Percentiles rank a stretch among this genome's conserved stretches.
phyloP scores from a whole-genome alignment of 2,113 vertebrate genomes.

The Zosterops japonicus region DNA sequence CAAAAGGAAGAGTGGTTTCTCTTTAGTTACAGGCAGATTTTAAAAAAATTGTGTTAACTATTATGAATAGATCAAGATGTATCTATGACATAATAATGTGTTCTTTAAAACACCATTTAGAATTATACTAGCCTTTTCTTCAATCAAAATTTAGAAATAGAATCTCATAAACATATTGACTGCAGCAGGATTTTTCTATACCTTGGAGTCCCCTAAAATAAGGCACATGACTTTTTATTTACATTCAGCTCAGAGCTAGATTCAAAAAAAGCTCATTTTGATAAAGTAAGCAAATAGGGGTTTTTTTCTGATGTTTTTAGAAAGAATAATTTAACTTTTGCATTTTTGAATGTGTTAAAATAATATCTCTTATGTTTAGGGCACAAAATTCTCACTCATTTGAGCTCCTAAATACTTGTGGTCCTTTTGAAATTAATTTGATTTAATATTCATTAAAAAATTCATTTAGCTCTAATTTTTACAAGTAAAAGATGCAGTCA shows the following conservation, averaged over 20 bases:
- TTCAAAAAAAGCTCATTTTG: neutral
- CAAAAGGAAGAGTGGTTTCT: neutral
- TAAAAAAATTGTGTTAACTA: neutral
- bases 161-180: neutral
- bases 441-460: slow-evolving; percentile 31
- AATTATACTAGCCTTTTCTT: neutral
- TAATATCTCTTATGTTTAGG: neutral
- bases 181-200: neutral
- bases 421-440: slow-evolving; percentile 5
- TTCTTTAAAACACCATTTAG: neutral
- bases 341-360: neutral
- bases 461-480: slow-evolving; percentile 35
- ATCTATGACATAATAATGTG: neutral
- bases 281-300: neutral
- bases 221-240: neutral
- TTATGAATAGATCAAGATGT: neutral
- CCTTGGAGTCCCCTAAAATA: neutral
- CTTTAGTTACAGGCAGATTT: neutral
- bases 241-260: neutral
- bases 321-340: neutral
- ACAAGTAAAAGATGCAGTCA: neutral
- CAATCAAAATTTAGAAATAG: neutral
- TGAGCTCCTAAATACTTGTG: slow-evolving; percentile 8
- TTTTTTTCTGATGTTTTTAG: neutral
- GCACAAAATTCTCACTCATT: neutral